These are phyloP conservation scores for Thecocarcelia acutangulata DNA, from an alignment of 2,888 invertebrate species.

Conservation along the genomic window DNA sequence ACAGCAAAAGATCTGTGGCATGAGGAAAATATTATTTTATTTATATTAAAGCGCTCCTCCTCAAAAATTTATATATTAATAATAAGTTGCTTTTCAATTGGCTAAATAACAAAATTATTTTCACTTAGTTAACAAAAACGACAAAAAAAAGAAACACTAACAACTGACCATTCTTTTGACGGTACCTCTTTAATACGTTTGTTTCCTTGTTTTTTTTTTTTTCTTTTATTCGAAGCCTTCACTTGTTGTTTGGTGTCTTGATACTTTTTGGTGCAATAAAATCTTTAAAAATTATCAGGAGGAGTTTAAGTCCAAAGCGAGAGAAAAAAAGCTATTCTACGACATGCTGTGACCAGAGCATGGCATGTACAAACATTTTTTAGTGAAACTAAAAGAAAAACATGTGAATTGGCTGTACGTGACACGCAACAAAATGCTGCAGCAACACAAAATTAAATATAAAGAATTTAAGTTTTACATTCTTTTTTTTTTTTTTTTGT, in stretches of 20 bases:
- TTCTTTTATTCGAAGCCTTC: not conserved
- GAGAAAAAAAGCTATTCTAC: constrained; percentile 43
- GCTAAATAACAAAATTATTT: constrained; percentile 64
- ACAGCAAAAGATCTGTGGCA: constrained; percentile 40
- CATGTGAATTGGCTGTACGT: constrained; percentile 81
- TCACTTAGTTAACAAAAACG: constrained; percentile 60
- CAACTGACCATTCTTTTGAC: constrained; percentile 52
- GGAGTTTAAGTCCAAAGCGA: constrained; percentile 14
- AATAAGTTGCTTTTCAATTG: constrained; percentile 66
- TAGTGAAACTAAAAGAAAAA: constrained; percentile 73
- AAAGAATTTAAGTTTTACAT: constrained; percentile 39
- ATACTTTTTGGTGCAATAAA: constrained; percentile 26
- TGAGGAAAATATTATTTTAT: not conserved
- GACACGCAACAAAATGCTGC: constrained; percentile 76
- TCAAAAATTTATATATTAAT: constrained; percentile 55
- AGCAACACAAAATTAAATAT: constrained; percentile 56
- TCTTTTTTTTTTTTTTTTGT: not conserved
- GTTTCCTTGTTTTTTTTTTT: constrained; percentile 26
- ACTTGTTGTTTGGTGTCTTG: constrained; percentile 6
- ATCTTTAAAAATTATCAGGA: constrained; percentile 14
- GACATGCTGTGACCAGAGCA: constrained; percentile 74
- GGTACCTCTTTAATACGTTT: constrained; percentile 48
- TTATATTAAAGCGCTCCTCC: not conserved
- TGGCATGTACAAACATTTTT: constrained; percentile 67
- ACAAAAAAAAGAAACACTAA: constrained; percentile 1